A percentile compares a stretch with the other conserved stretches of the same genome.
Conservation (phyloP, 2,113 vertebrate genomes). For the Anser cygnoides region DNA sequence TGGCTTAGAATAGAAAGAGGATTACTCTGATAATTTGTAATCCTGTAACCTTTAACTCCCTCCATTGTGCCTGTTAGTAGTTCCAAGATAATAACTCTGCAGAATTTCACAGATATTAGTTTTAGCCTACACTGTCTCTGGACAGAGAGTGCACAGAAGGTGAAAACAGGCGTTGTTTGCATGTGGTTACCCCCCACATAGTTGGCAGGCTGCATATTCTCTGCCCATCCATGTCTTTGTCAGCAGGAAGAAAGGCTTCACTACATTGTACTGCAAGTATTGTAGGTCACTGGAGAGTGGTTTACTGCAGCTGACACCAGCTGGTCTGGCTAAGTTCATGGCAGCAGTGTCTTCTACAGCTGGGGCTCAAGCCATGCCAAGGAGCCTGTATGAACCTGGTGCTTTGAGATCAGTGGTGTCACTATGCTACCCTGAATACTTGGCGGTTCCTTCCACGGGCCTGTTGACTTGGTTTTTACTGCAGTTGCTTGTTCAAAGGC, state of each 20-base stretch:
- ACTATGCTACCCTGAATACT: neutral
- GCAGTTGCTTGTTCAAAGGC: neutral
- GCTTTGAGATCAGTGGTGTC: neutral
- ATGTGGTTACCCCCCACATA: neutral
- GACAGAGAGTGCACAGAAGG: neutral
- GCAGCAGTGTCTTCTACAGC: neutral
- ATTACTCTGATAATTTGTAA: neutral
- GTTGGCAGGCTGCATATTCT: neutral
- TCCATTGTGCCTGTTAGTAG: neutral
- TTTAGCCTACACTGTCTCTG: neutral
- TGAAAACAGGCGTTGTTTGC: neutral
- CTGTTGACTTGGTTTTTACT: neutral
- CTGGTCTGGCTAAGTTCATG: neutral
- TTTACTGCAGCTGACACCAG: neutral
- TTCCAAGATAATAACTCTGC: neutral
- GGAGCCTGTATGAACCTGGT: neutral
- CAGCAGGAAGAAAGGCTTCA: neutral
- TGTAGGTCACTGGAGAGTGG: neutral
- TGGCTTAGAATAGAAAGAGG: neutral
- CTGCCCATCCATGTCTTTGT: neutral
- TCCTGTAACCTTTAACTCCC: neutral
- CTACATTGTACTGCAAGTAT: neutral
- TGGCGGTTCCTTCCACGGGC: neutral
- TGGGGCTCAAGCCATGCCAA: rapidly evolving
- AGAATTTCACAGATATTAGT: neutral